phyloP scores from a whole-genome alignment of 2,888 invertebrate species.

The Macaria notata region DNA sequence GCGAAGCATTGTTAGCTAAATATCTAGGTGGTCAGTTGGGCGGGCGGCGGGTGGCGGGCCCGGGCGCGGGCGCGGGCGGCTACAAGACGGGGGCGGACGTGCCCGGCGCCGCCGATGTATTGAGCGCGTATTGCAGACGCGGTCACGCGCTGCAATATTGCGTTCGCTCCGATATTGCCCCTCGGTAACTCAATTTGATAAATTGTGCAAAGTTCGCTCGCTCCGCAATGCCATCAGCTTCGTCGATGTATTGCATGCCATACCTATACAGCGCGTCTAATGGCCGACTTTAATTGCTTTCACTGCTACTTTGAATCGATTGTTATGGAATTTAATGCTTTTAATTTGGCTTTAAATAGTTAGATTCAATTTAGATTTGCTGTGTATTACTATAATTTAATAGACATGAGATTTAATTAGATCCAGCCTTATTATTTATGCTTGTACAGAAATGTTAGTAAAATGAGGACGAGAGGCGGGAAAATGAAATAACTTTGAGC shows the following conservation, averaged over 20 bases:
- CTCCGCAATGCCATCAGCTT: conserved; percentile 62
- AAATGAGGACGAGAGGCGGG: conserved; percentile 8
- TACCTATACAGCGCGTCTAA: conserved; percentile 27
- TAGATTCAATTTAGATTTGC: too few species aligned
- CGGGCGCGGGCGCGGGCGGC: conserved; percentile 58
- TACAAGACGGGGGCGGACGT: conserved; percentile 62
- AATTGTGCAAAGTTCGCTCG: conserved; percentile 78
- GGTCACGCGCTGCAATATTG: conserved; percentile 83
- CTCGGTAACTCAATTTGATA: conserved; percentile 81
- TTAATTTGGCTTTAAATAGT: too few species aligned
- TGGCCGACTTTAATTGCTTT: not conserved
- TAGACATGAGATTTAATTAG: too few species aligned
- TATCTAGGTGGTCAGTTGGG: conserved; percentile 81
- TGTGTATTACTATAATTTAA: too few species aligned
- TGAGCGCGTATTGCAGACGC: conserved; percentile 82
- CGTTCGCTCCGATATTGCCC: conserved; percentile 81
- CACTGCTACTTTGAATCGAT: too few species aligned
- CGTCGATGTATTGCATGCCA: conserved; percentile 53
- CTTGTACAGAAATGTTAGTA: too few species aligned
- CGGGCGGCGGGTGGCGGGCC: conserved; percentile 38
- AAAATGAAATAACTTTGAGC: conserved; percentile 32
- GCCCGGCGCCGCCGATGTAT: conserved; percentile 79
- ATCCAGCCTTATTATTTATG: too few species aligned
- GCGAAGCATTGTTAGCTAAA: conserved; percentile 81
- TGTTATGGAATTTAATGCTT: too few species aligned